Evolutionary conservation across 1,140 invertebrate genomes (phyloP), one percentile per base, ranked within the genome.

Genomic region (Limonius californicus): DNA sequence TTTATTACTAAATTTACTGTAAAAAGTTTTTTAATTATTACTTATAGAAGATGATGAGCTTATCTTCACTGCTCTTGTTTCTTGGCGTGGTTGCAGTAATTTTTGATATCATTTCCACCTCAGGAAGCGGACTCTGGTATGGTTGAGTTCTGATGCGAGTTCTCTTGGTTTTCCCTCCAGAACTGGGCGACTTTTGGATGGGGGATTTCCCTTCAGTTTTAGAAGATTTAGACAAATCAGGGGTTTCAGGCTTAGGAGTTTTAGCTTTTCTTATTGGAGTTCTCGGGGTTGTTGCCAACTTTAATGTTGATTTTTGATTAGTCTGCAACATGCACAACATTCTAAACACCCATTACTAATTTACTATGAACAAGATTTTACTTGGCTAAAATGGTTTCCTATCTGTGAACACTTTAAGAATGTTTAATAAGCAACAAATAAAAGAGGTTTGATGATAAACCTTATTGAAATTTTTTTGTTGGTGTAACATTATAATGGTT

Each of bases 31-130:
- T n/a, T n/a, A n/a, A n/a, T n/a, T n/a, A n/a, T 79, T 81, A 90
- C 88, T 89, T 90, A 74, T 89, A 91, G 72, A 92, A 91, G 23
- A 90, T 85, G 72, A 91, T 90, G 19, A 92, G 84, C 76, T 92
- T 92, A 58, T 94, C 91, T 70, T 92, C 90, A 15, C 82, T 80
- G 50, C 80, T 79, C 71, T 84, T 86, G 0, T 80, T 76, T 43
- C 84, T 79, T 30, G 85, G 86, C 20, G 82, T 85, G 12, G 86
- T 79, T 12, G 83, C 85, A 21, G 81, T 83, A 3, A 85, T 76
- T 73, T 90, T 90, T 0, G 88, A 85, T 15, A 89, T 83, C 68
- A 87, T 83, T 45, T 87, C 84, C n/a, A 89, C 75, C 74, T 91
- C 89, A 11, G 89, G 87, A 21, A 89, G 77, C 0, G 90, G 89